phyloP scores from a whole-genome alignment of 2,113 vertebrate genomes.

The Rhadina sibilatrix region DNA sequence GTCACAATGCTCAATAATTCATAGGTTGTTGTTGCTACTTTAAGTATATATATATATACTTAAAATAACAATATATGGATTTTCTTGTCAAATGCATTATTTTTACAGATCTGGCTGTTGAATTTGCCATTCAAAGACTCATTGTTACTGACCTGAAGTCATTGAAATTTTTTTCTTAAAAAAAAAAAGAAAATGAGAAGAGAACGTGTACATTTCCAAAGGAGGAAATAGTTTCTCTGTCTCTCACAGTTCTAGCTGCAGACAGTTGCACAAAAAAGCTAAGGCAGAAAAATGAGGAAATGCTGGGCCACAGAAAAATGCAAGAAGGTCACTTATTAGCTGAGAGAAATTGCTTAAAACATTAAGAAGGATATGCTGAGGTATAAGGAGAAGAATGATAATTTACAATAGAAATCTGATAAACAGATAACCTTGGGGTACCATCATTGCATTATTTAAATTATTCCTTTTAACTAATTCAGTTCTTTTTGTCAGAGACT shows the following conservation, averaged over 20 bases:
- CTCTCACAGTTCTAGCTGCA: neutral
- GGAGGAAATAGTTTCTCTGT: neutral
- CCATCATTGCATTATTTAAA: neutral
- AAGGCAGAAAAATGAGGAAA: neutral
- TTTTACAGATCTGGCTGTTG: neutral
- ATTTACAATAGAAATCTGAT: neutral
- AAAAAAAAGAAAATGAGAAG: neutral
- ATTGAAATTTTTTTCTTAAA: neutral
- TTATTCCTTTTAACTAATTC: neutral
- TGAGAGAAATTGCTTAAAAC: constrained; percentile 1
- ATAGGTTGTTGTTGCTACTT: neutral
- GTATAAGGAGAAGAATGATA: neutral
- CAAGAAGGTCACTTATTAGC: neutral
- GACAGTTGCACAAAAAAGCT: neutral
- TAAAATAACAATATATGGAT: neutral
- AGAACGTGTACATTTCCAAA: neutral
- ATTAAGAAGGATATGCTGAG: neutral
- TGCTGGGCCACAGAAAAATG: neutral
- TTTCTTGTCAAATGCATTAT: neutral
- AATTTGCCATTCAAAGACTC: neutral
- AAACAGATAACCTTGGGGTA: neutral
- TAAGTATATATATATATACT: no score
- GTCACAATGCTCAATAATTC: neutral
- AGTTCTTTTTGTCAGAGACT: neutral
- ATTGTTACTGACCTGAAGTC: neutral